Evolutionary conservation across 92 coral and sea anemone species (phyloP).

Genomic region (Ricordea florida): DNA sequence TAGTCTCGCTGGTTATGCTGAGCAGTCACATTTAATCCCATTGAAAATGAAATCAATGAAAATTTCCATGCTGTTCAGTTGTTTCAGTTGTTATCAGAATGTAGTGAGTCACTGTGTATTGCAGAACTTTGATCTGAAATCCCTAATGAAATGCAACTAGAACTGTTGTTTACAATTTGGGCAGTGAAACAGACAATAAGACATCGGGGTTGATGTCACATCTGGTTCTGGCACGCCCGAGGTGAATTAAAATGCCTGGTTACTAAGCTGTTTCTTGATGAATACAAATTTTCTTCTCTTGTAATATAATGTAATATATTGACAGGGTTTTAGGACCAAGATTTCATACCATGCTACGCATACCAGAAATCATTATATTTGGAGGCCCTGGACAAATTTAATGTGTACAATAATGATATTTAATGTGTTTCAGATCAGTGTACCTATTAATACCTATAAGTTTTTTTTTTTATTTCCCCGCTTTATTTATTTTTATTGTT

Average conservation of each 20-base stretch:
- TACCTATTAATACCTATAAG: slow-evolving; percentile 6
- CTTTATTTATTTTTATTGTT: slow-evolving; percentile 1
- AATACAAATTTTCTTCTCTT: slow-evolving; percentile 1
- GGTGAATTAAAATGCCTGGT: not conserved
- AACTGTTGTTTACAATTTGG: slow-evolving; percentile 27
- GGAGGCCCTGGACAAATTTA: slow-evolving; percentile 35
- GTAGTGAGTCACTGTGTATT: slow-evolving; percentile 29
- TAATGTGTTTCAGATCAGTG: slow-evolving; percentile 18
- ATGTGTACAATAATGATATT: slow-evolving; percentile 27
- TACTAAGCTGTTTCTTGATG: slow-evolving; percentile 31
- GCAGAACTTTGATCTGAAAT: slow-evolving; percentile 31
- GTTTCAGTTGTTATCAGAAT: slow-evolving; percentile 5
- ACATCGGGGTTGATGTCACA: slow-evolving; percentile 15
- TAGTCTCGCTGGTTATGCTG: no score
- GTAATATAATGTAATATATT: slow-evolving; percentile 4
- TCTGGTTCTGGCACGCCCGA: slow-evolving; percentile 9
- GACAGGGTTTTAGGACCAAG: slow-evolving; percentile 39
- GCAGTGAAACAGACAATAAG: slow-evolving; percentile 15
- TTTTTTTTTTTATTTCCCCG: slow-evolving; percentile 9
- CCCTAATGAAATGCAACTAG: slow-evolving; percentile 27
- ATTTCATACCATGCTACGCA: slow-evolving; percentile 33
- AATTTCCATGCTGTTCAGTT: slow-evolving; percentile 26
- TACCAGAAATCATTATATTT: slow-evolving; percentile 40
- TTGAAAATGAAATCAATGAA: slow-evolving; percentile 7
- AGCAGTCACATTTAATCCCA: no score